Evolutionary conservation across 2,888 invertebrate species (phyloP).

Genomic region (Pseudococcus longispinus): DNA sequence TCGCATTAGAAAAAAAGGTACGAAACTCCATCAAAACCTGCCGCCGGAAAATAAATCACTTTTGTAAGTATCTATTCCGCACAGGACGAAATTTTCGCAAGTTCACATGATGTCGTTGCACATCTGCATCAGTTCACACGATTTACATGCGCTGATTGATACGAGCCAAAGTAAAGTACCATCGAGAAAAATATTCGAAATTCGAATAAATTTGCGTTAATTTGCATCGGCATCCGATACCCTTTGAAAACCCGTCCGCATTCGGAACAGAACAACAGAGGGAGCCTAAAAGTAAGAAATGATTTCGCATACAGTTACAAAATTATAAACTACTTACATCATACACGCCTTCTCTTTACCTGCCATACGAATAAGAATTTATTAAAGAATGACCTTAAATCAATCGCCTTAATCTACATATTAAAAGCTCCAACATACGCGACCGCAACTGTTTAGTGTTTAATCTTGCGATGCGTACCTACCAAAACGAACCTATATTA

Average conservation of each 20-base stretch:
- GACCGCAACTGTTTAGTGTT: constrained; percentile 1
- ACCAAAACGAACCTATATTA: too few relatives aligned
- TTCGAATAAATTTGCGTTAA: constrained; percentile 49
- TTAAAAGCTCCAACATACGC: constrained; percentile 32
- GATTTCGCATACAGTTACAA: constrained; percentile 43
- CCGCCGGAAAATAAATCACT: neutral
- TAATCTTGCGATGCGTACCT: neutral
- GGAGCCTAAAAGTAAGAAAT: neutral
- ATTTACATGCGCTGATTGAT: constrained; percentile 22
- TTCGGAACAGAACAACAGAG: neutral
- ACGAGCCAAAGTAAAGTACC: constrained; percentile 13
- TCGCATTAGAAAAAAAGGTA: too few relatives aligned
- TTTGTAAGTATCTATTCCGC: neutral
- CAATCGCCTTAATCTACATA: constrained; percentile 47
- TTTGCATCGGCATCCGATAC: constrained; percentile 23
- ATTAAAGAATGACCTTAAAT: constrained; percentile 44
- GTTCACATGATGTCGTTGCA: neutral
- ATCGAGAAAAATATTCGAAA: constrained; percentile 24
- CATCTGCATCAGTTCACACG: constrained; percentile 45
- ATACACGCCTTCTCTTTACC: constrained; percentile 45
- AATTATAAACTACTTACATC: constrained; percentile 26
- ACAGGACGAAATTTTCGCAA: neutral
- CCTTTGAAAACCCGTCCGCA: neutral
- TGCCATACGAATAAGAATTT: neutral
- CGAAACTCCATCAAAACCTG: neutral